Base-by-base conservation (phyloP, 2,797 vertebrate species). In the Taenioides sp. region DNA sequence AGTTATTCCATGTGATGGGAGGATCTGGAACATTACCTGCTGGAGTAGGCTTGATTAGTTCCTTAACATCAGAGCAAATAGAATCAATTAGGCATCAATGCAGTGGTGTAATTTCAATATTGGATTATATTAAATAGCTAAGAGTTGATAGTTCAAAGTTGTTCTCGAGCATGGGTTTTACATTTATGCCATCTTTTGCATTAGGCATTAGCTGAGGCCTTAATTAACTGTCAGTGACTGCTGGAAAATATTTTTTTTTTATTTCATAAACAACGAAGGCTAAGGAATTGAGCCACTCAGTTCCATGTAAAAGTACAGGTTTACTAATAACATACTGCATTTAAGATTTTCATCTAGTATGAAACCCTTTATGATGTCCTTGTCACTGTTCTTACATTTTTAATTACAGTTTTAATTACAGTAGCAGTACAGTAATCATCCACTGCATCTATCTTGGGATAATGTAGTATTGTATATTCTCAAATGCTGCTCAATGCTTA, bases 1-100 rank as follows among this genome's bases (percentile, higher is more conserved):
- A 89, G 71, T 84, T 88, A 76, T 91, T 76, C 88, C 65, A 87
- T 93, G 78, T 87, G 81, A 83, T 88, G 73, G 87, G 69, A 85
- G 74, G 88, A 90, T 87, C 82, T 87, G 76, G 73, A 64, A 86
- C 84, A 86, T 81, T 73, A 77, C 87, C 79, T 84, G 83, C 77
- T 60, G 69, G 71, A 80, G 66, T 65, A 55, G 60, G 72, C 84
- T 83, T 83, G 25, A 87, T 83, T 73, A 89, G 62, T 78, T 79
- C 78, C 76, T 82, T 85, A 88, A 87, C 80, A 74, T 77, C 78
- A 75, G 68, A 82, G 57, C 28, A 75, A 79, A 79, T 86, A 81
- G 76, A 65, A 93, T 82, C 76, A 84, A 80, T 86, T 80, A 91
- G 62, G 71, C 71, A 76, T 76, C 79, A 85, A 62, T 87, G 72